Evolutionary conservation across 2,888 invertebrate species (phyloP).

Genomic region (Amiota mariae): DNA sequence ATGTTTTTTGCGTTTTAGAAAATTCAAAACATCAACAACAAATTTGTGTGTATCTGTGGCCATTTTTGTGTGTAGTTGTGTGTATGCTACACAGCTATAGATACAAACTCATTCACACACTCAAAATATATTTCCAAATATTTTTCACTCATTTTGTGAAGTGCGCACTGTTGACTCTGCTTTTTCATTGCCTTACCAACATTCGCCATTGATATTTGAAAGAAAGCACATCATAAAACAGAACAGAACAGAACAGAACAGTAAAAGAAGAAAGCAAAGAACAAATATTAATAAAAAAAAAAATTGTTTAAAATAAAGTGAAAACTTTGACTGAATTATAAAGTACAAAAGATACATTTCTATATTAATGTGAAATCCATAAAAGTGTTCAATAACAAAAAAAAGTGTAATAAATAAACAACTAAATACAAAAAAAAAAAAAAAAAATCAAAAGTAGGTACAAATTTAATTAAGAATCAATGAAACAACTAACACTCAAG

Average conservation of each 20-base stretch:
- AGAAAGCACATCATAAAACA: conserved; percentile 54
- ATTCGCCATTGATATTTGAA: conserved; percentile 66
- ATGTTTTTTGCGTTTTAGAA: conserved; percentile 66
- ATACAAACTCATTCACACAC: not conserved
- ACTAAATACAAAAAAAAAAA: not conserved
- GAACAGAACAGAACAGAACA: conserved; percentile 21
- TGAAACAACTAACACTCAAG: not conserved
- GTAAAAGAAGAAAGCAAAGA: conserved; percentile 27
- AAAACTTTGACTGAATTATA: not conserved
- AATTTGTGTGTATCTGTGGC: conserved; percentile 9
- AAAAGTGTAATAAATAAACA: not conserved
- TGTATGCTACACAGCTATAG: not conserved
- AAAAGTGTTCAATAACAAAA: not conserved
- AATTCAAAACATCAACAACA: conserved; percentile 39
- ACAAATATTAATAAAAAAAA: not conserved
- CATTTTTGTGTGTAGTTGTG: not conserved
- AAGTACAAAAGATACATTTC: conserved; percentile 1
- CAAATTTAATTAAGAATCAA: not conserved
- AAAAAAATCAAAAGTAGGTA: not conserved
- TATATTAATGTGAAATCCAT: not conserved
- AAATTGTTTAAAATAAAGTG: no score
- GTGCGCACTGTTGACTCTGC: conserved; percentile 5
- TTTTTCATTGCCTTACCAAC: conserved; percentile 44
- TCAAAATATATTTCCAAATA: not conserved
- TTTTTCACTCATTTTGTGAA: conserved; percentile 17